Base-by-base conservation (phyloP, 2,888 invertebrate species). In the Callinectes sapidus region DNA sequence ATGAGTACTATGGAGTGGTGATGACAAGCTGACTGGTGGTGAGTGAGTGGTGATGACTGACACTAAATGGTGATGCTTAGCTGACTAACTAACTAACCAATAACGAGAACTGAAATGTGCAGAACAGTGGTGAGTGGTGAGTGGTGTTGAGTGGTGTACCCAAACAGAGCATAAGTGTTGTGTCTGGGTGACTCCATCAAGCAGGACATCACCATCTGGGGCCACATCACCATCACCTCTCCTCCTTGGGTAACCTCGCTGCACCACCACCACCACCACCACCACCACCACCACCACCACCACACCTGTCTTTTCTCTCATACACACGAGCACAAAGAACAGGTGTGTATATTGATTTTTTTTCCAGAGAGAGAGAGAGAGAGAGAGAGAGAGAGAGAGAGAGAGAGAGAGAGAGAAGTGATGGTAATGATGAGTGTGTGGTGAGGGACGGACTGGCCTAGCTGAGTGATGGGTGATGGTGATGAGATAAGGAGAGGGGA, bases 271-370 rank as follows among this genome's bases (percentile, higher is more conserved):
- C 71, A 77, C 28, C 71, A 77, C 13, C 71, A 28, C 71, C 71
- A 28, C 71, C 71, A 77, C 71, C 28, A 28, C 28, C 71, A 28
- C 28, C 71, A 28, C 71, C 71, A 28, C 10, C 71, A 77, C 71
- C 81, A 81, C 81, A 81, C 81, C 81, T 81, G 35, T 81, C 81
- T 35, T 35, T 81, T 81, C 81, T n/a, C 81, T 14, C 81, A 81
- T 28, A 71, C 71, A 71, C 28, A 71, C 23, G 10, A 71, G 28
- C 16, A 81, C 81, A 81, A 81, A 81, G 81, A 28, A 28, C 13
- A 77, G 28, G 71, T 77, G 13, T 23, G 71, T 77, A 77, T n/a
- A 77, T 32, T 23, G 2, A 13, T 0, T 5, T n/a, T 77, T 61
- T 23, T 61, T 61, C 18, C 23, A 81, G 81, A 81, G 35, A 81